Evolutionary conservation across 2,113 vertebrate genomes (phyloP).

Genomic region (Eolophus roseicapilla): DNA sequence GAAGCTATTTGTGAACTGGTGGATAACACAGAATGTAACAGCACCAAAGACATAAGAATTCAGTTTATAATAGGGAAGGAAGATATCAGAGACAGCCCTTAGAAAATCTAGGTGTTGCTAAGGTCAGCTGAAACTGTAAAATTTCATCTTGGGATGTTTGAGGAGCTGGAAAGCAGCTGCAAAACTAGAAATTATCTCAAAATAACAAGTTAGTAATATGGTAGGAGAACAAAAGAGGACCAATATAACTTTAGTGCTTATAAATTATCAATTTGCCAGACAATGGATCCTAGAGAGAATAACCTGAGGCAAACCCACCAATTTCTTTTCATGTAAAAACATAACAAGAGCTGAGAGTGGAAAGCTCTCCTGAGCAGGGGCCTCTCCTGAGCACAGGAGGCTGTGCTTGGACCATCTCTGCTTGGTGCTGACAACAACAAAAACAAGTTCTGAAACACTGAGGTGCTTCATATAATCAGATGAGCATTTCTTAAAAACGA

Average conservation of each 20-base stretch:
- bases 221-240: not conserved
- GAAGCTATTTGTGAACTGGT: not conserved
- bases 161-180: not conserved
- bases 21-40: not conserved
- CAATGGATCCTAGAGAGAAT: not conserved
- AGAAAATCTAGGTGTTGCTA: not conserved
- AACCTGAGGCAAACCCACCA: not conserved
- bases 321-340: not conserved
- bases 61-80: not conserved
- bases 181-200: not conserved
- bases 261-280: not conserved
- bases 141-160: not conserved
- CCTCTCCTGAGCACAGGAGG: not conserved
- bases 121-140: not conserved
- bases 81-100: not conserved
- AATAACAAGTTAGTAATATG: not conserved
- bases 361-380: not conserved
- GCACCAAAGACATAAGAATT: not conserved
- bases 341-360: not conserved
- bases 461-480: not conserved
- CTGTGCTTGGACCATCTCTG: not conserved
- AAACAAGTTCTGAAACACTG: not conserved
- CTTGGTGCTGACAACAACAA: not conserved
- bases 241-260: accelerated
- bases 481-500: not conserved